phyloP scores from a whole-genome alignment of 2,888 invertebrate genomes.

The Dorcus parallelipipedus region DNA sequence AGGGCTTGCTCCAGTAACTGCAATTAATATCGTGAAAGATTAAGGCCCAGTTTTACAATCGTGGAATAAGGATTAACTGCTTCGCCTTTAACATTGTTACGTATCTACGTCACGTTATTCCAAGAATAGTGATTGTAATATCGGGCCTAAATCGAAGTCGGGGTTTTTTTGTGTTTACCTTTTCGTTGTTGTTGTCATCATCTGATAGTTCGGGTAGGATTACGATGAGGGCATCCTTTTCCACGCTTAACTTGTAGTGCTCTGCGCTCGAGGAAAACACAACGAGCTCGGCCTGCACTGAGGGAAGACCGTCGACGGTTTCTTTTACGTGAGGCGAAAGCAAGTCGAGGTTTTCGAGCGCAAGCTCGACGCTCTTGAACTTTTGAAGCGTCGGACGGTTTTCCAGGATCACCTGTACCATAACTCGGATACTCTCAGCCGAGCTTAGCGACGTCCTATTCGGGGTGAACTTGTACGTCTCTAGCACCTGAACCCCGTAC shows the following conservation, averaged over 20 bases:
- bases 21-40: slow-evolving; percentile 48
- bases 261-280: slow-evolving; percentile 50
- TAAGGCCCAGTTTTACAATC: slow-evolving; percentile 9
- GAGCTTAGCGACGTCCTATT: slow-evolving; percentile 44
- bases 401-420: slow-evolving; percentile 71
- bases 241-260: not conserved
- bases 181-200: too few relatives aligned
- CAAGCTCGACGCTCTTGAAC: slow-evolving; percentile 57
- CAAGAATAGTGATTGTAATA: too few relatives aligned
- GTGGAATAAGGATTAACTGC: too few relatives aligned
- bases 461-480: slow-evolving; percentile 71
- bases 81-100: too few relatives aligned
- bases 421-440: slow-evolving; percentile 52
- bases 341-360: slow-evolving; percentile 27
- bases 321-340: slow-evolving; percentile 56
- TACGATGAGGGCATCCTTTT: not conserved
- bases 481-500: slow-evolving; percentile 72
- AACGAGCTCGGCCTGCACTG: slow-evolving; percentile 64
- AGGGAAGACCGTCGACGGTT: slow-evolving; percentile 63
- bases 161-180: not conserved
- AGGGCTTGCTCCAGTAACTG: slow-evolving; percentile 8
- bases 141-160: not conserved
- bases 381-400: slow-evolving; percentile 61
- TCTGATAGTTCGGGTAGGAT: too few relatives aligned
- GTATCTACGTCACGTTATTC: too few relatives aligned